Evolutionary conservation across 1,140 invertebrate species (phyloP).

Genomic region (Saccostrea glomerata): DNA sequence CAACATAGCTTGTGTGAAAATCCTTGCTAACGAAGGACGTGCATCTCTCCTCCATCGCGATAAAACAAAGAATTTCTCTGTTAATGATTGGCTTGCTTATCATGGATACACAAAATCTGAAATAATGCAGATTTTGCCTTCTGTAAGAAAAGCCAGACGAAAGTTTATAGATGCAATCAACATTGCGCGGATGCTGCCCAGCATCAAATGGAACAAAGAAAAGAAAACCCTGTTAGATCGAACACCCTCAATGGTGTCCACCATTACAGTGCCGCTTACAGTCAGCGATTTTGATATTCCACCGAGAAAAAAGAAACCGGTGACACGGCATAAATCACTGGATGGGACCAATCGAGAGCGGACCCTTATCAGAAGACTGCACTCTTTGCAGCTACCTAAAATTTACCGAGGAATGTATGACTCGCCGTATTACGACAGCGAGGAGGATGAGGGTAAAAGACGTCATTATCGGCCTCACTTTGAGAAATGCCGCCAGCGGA

Average conservation of each 20-base stretch:
- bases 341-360: not conserved
- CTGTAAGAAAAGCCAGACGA: not conserved
- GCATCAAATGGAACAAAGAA: not conserved
- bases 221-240: not conserved
- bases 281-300: not conserved
- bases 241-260: not conserved
- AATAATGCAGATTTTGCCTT: slow-evolving; percentile 22
- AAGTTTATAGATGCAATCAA: slow-evolving; percentile 24
- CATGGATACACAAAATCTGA: slow-evolving; percentile 60
- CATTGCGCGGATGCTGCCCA: slow-evolving; percentile 3
- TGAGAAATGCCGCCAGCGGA: not conserved
- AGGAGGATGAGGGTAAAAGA: not conserved
- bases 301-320: slow-evolving; percentile 1
- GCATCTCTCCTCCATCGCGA: slow-evolving; percentile 67
- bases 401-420: slow-evolving; percentile 22
- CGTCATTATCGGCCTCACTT: slow-evolving; percentile 8
- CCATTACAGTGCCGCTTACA: not conserved
- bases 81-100: slow-evolving; percentile 59
- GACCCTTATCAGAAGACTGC: not conserved
- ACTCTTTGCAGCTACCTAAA: not conserved
- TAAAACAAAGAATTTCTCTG: slow-evolving; percentile 58
- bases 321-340: not conserved
- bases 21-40: slow-evolving; percentile 71
- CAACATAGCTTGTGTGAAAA: slow-evolving; percentile 71
- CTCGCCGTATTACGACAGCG: slow-evolving; percentile 12